Evolutionary conservation across 30 jellyfish, hydroid and myxozoan species (phyloP), one percentile per base, ranked within the genome.

Genomic region (Phacellophora camtschatica): DNA sequence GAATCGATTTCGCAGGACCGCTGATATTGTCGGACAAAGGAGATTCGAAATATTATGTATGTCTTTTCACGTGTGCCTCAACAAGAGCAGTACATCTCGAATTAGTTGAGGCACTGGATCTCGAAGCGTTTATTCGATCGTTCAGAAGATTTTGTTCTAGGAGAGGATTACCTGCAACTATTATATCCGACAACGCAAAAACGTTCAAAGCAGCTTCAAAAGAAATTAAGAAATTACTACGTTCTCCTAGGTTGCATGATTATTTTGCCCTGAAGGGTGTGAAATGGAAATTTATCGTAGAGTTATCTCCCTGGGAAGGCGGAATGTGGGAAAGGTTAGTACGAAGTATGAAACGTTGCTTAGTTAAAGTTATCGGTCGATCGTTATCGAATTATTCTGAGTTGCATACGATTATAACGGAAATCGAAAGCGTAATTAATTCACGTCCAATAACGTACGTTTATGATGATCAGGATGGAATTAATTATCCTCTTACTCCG

Each of bases 51-150:
- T 11, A 9, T 0, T 75, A 75, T 36, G 36, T 87, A 20, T 77
- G 90, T 32, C 62, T 87, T 3, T 74, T 66, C 22, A 74, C 88
- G n/a, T 86, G 95, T 32, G 58, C 39, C 28, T 11, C 88, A 43
- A 66, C 95, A 23, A 36, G 94, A 16, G 90, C 95, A 29, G 88
- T 64, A 4, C 84, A 68, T 41, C 30, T 77, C 10, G 93, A 86
- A 24, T 0, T 86, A 8, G 77, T 45, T 13, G 67, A 46, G 37
- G 48, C 92, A 0, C 30, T 81, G 23, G 48, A 48, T 42, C 25
- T 45, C 3, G 45, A 61, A 11, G 12, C 83, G 7, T 81, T 43
- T 48, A 31, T 62, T 3, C 28, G 0, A 15, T 63, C 92, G 0
- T 65, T 75, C 37, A n/a, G 68, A 2, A 36, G 70, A 22, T 75